Percentiles rank a stretch among this genome's conserved stretches.
These are phyloP conservation scores for Drosophila merina DNA, from an alignment of 2,888 invertebrate genomes.

Conservation along the genomic window DNA sequence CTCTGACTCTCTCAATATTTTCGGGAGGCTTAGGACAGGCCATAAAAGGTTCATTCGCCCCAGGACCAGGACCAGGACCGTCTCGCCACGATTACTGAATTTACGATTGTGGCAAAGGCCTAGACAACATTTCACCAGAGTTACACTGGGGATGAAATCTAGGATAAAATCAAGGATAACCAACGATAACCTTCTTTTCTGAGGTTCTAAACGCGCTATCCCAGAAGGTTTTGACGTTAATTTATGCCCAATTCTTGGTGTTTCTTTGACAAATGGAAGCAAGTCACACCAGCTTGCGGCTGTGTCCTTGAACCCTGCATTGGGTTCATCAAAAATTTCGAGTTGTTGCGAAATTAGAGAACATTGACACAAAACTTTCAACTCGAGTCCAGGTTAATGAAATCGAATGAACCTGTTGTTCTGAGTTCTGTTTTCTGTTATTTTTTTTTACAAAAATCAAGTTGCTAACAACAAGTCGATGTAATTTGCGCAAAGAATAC, in stretches of 20 bases:
- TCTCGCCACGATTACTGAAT: conserved; percentile 25
- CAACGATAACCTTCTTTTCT: no score
- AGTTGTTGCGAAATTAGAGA: conserved; percentile 50
- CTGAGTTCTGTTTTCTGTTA: conserved; percentile 22
- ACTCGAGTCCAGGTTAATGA: conserved; percentile 47
- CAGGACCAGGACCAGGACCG: background rate
- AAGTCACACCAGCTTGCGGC: background rate
- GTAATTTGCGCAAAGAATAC: conserved; percentile 18
- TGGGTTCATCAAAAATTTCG: conserved; percentile 25
- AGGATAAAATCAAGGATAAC: no score
- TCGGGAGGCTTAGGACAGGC: background rate
- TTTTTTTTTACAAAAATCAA: conserved; percentile 38
- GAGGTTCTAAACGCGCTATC: no score
- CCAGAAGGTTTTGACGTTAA: background rate
- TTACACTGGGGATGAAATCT: no score
- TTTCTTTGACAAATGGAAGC: background rate
- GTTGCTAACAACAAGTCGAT: conserved; percentile 35
- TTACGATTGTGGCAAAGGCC: conserved; percentile 23
- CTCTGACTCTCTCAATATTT: background rate
- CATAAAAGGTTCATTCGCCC: conserved; percentile 36
- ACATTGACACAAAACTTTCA: conserved; percentile 48
- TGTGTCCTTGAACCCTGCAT: conserved; percentile 2
- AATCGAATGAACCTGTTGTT: conserved; percentile 59
- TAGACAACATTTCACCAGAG: conserved; percentile 13
- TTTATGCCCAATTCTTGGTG: background rate